Evolutionary conservation across 2,113 vertebrate species (phyloP).

Genomic region (Tamias sibiricus): DNA sequence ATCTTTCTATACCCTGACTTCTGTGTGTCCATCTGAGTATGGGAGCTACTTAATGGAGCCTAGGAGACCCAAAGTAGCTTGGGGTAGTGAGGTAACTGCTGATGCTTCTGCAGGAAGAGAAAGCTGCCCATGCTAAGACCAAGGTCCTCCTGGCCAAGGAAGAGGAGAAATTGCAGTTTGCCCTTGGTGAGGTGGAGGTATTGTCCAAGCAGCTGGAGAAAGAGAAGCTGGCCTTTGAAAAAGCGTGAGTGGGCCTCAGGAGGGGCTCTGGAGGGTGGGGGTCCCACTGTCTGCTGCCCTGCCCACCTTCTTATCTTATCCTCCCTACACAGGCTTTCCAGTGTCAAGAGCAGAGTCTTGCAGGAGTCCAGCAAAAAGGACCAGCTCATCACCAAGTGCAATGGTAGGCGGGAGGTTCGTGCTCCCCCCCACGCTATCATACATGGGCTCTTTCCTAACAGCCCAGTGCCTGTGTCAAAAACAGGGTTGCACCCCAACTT

Average conservation of each 20-base stretch:
- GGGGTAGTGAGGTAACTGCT: slow-evolving; percentile 16
- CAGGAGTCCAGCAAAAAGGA: slow-evolving; percentile 80
- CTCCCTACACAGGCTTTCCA: slow-evolving; percentile 64
- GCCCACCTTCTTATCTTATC: neutral
- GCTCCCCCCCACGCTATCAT: slow-evolving; percentile 49
- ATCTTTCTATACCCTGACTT: slow-evolving; percentile 21
- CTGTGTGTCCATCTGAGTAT: neutral
- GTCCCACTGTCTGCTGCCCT: neutral
- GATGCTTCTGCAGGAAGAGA: slow-evolving; percentile 80
- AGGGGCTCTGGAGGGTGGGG: neutral
- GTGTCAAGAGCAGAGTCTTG: slow-evolving; percentile 67
- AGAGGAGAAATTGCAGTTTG: slow-evolving; percentile 84
- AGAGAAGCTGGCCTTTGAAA: slow-evolving; percentile 84
- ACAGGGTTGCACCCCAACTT: slow-evolving; percentile 76
- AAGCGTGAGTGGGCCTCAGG: slow-evolving; percentile 77
- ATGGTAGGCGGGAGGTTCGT: slow-evolving; percentile 73
- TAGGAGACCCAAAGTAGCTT: neutral
- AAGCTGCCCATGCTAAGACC: slow-evolving; percentile 82
- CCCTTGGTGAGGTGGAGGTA: slow-evolving; percentile 83
- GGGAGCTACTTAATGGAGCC: neutral
- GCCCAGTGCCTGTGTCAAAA: slow-evolving; percentile 57
- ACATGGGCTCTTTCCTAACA: slow-evolving; percentile 62
- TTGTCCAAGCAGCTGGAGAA: slow-evolving; percentile 84
- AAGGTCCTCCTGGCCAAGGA: slow-evolving; percentile 81
- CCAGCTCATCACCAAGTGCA: slow-evolving; percentile 84